These are phyloP conservation scores for Silurus meridionalis DNA, from an alignment of 2,113 vertebrate species.

Conservation along the genomic window DNA sequence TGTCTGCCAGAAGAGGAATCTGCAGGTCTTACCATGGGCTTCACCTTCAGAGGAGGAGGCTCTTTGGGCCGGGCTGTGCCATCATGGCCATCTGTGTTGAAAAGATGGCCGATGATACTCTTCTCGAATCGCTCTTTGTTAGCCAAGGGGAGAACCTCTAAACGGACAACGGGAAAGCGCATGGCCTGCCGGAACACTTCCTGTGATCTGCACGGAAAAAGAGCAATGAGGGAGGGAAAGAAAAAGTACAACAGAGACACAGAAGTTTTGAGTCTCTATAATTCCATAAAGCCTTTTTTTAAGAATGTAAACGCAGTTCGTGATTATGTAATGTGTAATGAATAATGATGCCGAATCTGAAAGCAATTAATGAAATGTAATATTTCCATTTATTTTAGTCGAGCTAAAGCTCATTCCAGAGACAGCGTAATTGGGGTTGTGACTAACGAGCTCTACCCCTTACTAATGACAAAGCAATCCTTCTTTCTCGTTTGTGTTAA, in stretches of 20 bases:
- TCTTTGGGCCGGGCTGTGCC: constrained; percentile 71
- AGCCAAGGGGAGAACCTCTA: constrained; percentile 82
- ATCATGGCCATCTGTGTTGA: constrained; percentile 69
- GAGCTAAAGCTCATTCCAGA: constrained; percentile 48
- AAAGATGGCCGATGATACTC: constrained; percentile 81
- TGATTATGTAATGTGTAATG: constrained; percentile 30
- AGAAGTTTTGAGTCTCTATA: neutral
- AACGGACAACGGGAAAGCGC: constrained; percentile 76
- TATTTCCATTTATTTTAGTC: constrained; percentile 43
- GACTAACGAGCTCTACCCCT: constrained; percentile 51
- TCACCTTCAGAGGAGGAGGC: constrained; percentile 76
- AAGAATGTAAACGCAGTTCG: constrained; percentile 35
- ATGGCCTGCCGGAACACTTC: constrained; percentile 93
- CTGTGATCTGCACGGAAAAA: constrained; percentile 79
- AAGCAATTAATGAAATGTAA: constrained; percentile 44
- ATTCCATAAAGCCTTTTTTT: constrained; percentile 13
- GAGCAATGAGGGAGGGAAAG: neutral
- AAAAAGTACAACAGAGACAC: neutral
- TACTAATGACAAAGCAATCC: constrained; percentile 55
- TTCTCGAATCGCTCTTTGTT: constrained; percentile 88
- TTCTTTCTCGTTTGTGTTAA: constrained; percentile 53
- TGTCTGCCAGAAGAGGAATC: constrained; percentile 60
- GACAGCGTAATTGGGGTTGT: constrained; percentile 54
- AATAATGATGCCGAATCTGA: constrained; percentile 49
- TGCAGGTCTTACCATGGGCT: constrained; percentile 68